Base-by-base conservation (phyloP, 2,113 vertebrate genomes). In the Nothobranchius furzeri region DNA sequence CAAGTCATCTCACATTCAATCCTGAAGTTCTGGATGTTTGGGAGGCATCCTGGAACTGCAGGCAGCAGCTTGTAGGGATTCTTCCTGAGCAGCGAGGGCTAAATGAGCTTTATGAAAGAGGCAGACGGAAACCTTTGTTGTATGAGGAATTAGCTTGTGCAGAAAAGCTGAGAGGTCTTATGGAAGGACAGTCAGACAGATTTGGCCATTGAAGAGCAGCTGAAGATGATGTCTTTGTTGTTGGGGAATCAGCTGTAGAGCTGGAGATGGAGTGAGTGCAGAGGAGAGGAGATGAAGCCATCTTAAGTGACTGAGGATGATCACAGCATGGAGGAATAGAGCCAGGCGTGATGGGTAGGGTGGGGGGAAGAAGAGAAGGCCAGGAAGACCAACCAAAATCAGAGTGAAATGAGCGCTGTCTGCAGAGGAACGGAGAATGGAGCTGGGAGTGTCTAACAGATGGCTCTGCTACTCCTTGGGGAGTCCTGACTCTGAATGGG, bases 391-490 rank as follows among this genome's bases (percentile, higher is more conserved):
- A 10, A 24, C 20, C 52, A n/a, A 53, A 35, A 68, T 15, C 36
- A 1, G 9, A 48, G 47, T 0, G 64, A 68, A 40, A 40, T 40
- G 6, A 40, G 37, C 4, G 37, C 37, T 8, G 30, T 2, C 14
- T 53, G 13, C 11, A 37, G 35, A 37, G 4, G 36, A 37, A 45
- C 24, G 9, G 8, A 57, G 36, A 42, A 15, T 3, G 4, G 36
- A 54, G 12, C 40, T 11, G 47, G 46, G 25, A 53, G 48, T 46
- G 70, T 43, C 64, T 60, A 12, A 83, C 75, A 84, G 84, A 79
- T 84, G 81, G 75, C 69, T 66, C 64, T 48, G 64, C 40, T 7
- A 66, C 60, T 77, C 76, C 60, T 24, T 47, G 10, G 69, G 75
- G 70, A 78, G 70, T 35, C 51, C 17, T 25, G 60, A 50, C 50